A percentile compares a stretch with the other conserved stretches of the same genome.
phyloP scores from a whole-genome alignment of 2,797 vertebrate species.

The Platyrinchus mystaceus region DNA sequence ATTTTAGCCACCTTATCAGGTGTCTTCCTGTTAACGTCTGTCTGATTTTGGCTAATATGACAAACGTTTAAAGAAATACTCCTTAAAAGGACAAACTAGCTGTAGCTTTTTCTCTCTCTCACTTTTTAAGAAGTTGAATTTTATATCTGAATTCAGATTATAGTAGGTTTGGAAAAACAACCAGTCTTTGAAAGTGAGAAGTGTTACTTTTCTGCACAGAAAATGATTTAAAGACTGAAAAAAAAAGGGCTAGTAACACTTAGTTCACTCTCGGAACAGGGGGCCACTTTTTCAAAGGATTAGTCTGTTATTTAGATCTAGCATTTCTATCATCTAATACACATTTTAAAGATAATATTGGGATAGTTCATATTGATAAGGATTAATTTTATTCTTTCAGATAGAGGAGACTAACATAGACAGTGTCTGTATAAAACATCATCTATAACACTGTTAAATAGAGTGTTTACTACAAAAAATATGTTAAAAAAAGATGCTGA shows the following conservation, averaged over 20 bases:
- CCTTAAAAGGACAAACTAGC: not conserved
- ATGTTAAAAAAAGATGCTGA: not conserved
- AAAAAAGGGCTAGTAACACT: not conserved
- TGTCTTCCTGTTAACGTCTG: not conserved
- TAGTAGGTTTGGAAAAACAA: not conserved
- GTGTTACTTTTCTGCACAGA: not conserved
- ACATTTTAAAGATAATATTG: not conserved
- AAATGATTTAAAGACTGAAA: not conserved
- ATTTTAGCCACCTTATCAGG: not conserved
- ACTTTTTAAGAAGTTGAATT: not conserved
- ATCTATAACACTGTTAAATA: not conserved
- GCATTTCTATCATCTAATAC: not conserved
- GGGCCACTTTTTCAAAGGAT: not conserved
- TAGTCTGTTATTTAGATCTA: not conserved
- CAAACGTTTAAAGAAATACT: not conserved
- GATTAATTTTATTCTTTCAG: not conserved
- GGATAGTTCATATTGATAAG: not conserved
- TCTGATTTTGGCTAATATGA: not conserved
- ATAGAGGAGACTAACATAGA: not conserved
- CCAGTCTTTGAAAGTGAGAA: not conserved
- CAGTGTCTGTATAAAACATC: not conserved
- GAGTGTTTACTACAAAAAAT: not conserved
- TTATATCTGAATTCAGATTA: not conserved
- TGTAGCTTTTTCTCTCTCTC: not conserved
- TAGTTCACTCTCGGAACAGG: not conserved